phyloP scores from a whole-genome alignment of 2,113 vertebrate genomes.

The Proterorhinus semilunaris region DNA sequence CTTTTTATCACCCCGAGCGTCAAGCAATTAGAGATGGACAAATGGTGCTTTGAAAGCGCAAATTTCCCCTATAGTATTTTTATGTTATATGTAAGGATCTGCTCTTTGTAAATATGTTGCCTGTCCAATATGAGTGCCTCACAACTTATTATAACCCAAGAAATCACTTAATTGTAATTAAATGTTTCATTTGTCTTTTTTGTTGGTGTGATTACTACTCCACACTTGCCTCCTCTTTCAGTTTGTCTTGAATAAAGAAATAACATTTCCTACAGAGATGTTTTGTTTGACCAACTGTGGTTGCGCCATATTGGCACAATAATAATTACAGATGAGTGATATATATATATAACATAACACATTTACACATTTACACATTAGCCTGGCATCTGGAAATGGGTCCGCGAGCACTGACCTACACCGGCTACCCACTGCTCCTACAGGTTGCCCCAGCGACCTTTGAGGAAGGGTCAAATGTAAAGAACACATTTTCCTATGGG shows the following conservation, averaged over 20 bases:
- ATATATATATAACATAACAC: too few species aligned
- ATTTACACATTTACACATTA: too few species aligned
- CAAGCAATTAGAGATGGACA: conserved; percentile 29
- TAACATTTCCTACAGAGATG: conserved; percentile 29
- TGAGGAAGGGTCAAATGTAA: too few species aligned
- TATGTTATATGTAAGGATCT: conserved; percentile 58
- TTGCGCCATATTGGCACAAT: neutral
- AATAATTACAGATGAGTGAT: neutral
- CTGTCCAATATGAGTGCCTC: conserved; percentile 69
- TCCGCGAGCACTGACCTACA: too few species aligned
- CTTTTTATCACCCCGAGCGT: conserved; percentile 39
- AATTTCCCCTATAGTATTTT: conserved; percentile 42
- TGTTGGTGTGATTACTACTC: conserved; percentile 12
- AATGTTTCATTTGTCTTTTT: conserved; percentile 25
- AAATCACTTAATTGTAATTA: conserved; percentile 44
- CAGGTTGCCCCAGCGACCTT: too few species aligned
- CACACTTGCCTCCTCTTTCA: conserved; percentile 11
- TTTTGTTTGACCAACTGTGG: conserved; percentile 4
- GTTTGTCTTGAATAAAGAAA: conserved; percentile 16
- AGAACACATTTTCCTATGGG: too few species aligned
- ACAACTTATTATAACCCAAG: conserved; percentile 56
- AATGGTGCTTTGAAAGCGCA: conserved; percentile 26
- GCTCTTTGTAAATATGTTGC: conserved; percentile 77
- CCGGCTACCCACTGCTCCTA: too few species aligned
- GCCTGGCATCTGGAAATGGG: too few species aligned